Evolutionary conservation across 2,888 invertebrate genomes (phyloP).

Genomic region (Arctia plantaginis): DNA sequence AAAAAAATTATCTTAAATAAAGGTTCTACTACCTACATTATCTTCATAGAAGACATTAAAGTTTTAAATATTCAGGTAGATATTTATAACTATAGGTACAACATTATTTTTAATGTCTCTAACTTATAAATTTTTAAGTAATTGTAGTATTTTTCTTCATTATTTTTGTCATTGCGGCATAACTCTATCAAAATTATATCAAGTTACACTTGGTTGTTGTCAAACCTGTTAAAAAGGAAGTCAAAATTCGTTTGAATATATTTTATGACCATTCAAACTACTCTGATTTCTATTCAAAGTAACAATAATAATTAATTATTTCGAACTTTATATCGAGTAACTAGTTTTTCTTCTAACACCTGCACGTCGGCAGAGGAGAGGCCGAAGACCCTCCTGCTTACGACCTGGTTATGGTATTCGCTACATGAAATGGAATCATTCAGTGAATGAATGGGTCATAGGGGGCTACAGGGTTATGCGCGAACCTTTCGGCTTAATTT

Average conservation of each 20-base stretch:
- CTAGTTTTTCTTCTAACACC: neutral
- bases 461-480: too few relatives aligned
- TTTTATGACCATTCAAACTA: neutral
- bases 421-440: too few relatives aligned
- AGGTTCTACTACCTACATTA: too few relatives aligned
- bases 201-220: neutral
- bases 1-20: too few relatives aligned
- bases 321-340: neutral
- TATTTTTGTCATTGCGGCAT: neutral
- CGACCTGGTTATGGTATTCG: neutral
- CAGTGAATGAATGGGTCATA: too few relatives aligned
- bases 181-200: neutral
- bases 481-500: too few relatives aligned
- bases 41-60: too few relatives aligned
- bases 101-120: too few relatives aligned
- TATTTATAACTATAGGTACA: too few relatives aligned
- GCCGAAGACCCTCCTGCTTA: neutral
- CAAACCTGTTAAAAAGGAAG: neutral
- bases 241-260: neutral
- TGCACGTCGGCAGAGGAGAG: neutral
- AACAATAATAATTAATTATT: neutral
- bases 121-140: neutral
- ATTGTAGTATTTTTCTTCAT: neutral
- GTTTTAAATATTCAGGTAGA: too few relatives aligned
- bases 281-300: neutral